Base-by-base conservation (phyloP, 2,888 invertebrate species). In the Brachycybe producta region DNA sequence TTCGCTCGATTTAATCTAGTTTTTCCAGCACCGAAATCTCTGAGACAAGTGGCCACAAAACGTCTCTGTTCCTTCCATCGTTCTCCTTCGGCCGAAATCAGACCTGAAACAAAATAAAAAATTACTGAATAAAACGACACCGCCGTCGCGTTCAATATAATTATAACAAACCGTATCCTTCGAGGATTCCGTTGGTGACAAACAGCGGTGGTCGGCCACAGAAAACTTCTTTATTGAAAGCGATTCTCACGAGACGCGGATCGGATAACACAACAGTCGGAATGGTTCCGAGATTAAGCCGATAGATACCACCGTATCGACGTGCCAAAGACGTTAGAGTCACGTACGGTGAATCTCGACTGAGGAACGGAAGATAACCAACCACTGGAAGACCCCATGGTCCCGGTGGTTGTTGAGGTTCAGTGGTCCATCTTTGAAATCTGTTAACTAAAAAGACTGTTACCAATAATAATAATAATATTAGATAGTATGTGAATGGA, bases 11-110 rank as follows among this genome's bases (percentile, higher is more conserved):
- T 75, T 13, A 69, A 39, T 79, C 75, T 39, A 55, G 74, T 73
- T 61, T 80, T 82, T 43, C 76, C 73, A 73, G 80, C 76, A 4
- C 84, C 84, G 57, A 84, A 74, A 58, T 76, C 75, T 64, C 81
- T 80, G 3, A 88, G 68, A 70, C 79, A 81, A 19, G 72, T 70
- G n/a, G 76, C 72, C 2, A 82, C 75, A 59, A 84, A 79, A 59
- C 77, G 79, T 52, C 88, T 73, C 61, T 88, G 87, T 59, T 86
- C 82, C 63, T 76, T 80, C 88, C 88, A 90, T 19, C 80, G 66
- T 2, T 74, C 73, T 1, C 86, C 87, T 65, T 85, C 82, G 2
- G 87, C 78, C 59, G 84, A 84, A 59, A 88, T 81, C 21, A 90
- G 69, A 54, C 88, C 88, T 88, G 63, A 24, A 61, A n/a, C 2